phyloP scores from a whole-genome alignment of 2,888 invertebrate genomes.

The Linnaemya vulpina region DNA sequence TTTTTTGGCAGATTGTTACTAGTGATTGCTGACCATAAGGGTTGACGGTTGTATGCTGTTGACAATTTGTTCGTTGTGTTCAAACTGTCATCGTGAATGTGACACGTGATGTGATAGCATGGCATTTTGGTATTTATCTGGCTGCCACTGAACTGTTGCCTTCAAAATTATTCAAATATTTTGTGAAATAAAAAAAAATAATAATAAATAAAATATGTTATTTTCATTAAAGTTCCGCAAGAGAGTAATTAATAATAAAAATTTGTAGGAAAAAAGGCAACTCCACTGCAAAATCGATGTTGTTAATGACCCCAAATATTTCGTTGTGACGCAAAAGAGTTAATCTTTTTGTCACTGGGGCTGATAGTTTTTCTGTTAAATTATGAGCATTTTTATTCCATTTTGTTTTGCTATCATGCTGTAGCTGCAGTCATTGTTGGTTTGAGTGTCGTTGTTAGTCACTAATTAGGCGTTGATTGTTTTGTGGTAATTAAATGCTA shows the following conservation, averaged over 20 bases:
- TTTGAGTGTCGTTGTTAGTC: slow-evolving; percentile 62
- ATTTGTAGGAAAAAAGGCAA: slow-evolving; percentile 6
- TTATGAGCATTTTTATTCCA: slow-evolving; percentile 25
- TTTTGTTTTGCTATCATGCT: neutral
- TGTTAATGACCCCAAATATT: slow-evolving; percentile 52
- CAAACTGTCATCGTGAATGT: slow-evolving; percentile 69
- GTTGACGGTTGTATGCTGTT: slow-evolving; percentile 65
- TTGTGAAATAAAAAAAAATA: neutral
- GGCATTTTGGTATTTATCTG: slow-evolving; percentile 61
- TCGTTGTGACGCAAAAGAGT: neutral
- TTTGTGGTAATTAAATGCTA: slow-evolving; percentile 70
- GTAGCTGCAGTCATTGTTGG: slow-evolving; percentile 8
- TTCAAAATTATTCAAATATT: slow-evolving; percentile 13
- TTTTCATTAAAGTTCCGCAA: slow-evolving; percentile 43
- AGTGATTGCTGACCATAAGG: slow-evolving; percentile 59
- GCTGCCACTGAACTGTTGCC: slow-evolving; percentile 49
- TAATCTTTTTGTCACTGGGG: slow-evolving; percentile 9
- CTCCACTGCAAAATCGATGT: slow-evolving; percentile 56
- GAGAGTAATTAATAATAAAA: slow-evolving; percentile 54
- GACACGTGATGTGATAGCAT: slow-evolving; percentile 69
- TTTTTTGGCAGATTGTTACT: slow-evolving; percentile 34
- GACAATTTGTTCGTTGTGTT: slow-evolving; percentile 68
- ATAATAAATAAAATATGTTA: slow-evolving; percentile 26
- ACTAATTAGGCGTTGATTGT: slow-evolving; percentile 72
- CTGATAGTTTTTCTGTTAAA: slow-evolving; percentile 6